Evolutionary conservation across 2,888 invertebrate species (phyloP).

Genomic region (Furcula furcula): DNA sequence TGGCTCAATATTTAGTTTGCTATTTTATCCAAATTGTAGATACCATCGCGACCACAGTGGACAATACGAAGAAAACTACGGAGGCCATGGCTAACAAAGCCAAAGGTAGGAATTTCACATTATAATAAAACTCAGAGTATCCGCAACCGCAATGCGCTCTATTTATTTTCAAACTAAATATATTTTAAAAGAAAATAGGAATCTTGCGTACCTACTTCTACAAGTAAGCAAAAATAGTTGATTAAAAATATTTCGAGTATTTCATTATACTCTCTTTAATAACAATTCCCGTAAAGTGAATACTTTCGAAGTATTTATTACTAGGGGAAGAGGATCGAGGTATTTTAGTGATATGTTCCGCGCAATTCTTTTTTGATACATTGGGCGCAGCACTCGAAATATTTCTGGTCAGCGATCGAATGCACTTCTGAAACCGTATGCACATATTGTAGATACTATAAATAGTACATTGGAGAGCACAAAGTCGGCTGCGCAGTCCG

Average conservation of each 20-base stretch:
- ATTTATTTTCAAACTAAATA: no score
- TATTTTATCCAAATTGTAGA: conserved; percentile 44
- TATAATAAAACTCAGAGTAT: not conserved
- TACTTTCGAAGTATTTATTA: no score
- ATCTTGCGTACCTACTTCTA: no score
- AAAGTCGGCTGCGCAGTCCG: conserved; percentile 36
- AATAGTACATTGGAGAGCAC: conserved; percentile 50
- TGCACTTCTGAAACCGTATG: conserved; percentile 7
- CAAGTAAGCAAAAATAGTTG: no score
- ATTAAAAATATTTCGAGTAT: not conserved
- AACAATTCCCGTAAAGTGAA: no score
- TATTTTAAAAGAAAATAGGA: no score
- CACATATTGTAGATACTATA: conserved; percentile 46
- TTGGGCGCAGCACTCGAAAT: not conserved
- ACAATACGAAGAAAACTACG: conserved; percentile 72
- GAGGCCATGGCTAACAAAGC: conserved; percentile 68
- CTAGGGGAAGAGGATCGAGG: no score
- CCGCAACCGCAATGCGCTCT: no score
- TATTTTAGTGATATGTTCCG: no score
- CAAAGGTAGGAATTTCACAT: conserved; percentile 51
- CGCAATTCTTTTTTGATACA: no score
- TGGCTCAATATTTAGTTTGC: conserved; percentile 8
- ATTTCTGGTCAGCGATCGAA: not conserved
- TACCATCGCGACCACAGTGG: conserved; percentile 63
- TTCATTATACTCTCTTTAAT: no score